These are phyloP conservation scores for Falco concolor DNA, from an alignment of 2,797 vertebrate genomes.

Conservation along the genomic window DNA sequence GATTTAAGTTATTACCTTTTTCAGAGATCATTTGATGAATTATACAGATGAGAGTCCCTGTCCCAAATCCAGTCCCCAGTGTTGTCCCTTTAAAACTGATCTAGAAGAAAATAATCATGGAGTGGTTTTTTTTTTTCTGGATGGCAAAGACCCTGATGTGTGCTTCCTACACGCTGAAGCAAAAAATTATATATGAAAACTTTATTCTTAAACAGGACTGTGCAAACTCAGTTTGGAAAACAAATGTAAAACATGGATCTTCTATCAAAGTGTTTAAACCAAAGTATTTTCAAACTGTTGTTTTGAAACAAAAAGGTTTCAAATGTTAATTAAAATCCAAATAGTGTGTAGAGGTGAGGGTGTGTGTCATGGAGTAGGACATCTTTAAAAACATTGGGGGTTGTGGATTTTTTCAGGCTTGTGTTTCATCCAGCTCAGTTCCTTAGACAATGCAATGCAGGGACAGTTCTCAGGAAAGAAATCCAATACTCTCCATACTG, in stretches of 20 bases:
- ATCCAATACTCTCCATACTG: neutral
- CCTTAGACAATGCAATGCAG: neutral
- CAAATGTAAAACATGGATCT: neutral
- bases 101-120: neutral
- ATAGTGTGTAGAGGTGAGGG: fast-evolving
- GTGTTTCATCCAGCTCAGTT: neutral
- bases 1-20: neutral
- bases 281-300: neutral
- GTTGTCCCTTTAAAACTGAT: neutral
- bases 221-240: neutral
- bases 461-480: neutral
- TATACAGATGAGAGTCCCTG: neutral
- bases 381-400: neutral
- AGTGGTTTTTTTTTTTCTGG: fast-evolving
- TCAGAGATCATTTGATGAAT: neutral
- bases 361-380: neutral
- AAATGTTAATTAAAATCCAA: neutral
- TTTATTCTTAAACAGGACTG: neutral
- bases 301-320: neutral
- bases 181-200: neutral
- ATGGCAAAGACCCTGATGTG: neutral
- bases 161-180: neutral
- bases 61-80: neutral
- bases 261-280: neutral
- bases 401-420: neutral